These are phyloP conservation scores for Schizopygopsis pylzovi DNA, from an alignment of 2,797 vertebrate genomes.

Conservation along the genomic window DNA sequence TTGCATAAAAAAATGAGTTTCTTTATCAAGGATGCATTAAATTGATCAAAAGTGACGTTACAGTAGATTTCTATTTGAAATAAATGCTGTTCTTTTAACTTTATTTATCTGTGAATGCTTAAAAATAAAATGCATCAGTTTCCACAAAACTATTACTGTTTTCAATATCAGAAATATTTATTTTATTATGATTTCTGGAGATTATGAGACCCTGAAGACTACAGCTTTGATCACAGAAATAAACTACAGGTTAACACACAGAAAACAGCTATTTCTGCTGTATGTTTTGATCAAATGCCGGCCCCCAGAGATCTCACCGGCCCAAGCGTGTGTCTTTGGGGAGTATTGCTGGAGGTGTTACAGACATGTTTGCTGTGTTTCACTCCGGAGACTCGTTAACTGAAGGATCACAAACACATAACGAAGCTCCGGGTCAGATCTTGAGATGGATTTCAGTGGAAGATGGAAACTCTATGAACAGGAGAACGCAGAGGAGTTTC, in stretches of 20 bases:
- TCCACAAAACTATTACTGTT: not conserved
- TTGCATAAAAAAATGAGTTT: not conserved
- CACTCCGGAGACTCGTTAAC: constrained; percentile 2
- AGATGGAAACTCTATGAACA: constrained; percentile 85
- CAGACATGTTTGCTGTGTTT: too few species aligned
- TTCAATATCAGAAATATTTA: not conserved
- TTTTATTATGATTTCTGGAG: too few species aligned
- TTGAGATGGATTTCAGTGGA: constrained; percentile 81
- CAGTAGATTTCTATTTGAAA: not conserved
- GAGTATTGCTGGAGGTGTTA: too few species aligned
- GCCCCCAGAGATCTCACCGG: too few species aligned
- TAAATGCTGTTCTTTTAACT: not conserved
- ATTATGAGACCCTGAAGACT: too few species aligned
- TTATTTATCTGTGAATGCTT: not conserved
- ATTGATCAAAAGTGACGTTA: not conserved
- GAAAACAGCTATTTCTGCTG: too few species aligned
- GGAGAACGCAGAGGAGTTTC: constrained; percentile 83
- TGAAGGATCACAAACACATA: not conserved
- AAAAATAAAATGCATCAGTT: not conserved
- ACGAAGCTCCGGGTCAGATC: not conserved
- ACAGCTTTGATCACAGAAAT: too few species aligned
- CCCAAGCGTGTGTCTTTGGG: too few species aligned
- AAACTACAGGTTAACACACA: too few species aligned
- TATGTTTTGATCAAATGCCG: too few species aligned
- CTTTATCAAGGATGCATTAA: not conserved